Evolutionary conservation across 2,888 invertebrate genomes (phyloP), one percentile per base, ranked within the genome.

Genomic region (Habrosyne pyritoides): DNA sequence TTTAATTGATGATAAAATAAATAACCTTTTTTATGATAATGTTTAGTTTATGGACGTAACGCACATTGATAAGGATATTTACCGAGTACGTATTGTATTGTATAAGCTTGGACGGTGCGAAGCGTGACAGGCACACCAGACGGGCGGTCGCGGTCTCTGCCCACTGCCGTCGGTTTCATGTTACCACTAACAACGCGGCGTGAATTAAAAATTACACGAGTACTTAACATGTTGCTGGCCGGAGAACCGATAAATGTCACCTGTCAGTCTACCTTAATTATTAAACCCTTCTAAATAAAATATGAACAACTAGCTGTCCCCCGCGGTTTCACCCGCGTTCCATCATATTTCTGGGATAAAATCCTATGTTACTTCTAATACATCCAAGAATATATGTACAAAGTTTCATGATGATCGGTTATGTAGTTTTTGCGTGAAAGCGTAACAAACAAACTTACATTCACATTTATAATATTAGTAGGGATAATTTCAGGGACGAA

Each of bases 171-270:
- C 64, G 74, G 81, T 79, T 73, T 85, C 80, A 67, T 69, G 73
- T 86, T 83, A 81, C 85, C 74, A 73, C 75, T 77, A 74, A 76
- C 77, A 76, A 76, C 81, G 81, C 73, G 75, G 70, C 66, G 74
- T 77, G 85, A 83, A 84, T 86, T 77, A 81, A 83, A 84, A 79
- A 79, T 68, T 59, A 69, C 66, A 66, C 55, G 53, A 59, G 60
- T 69, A 66, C 65, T 60, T 59, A 59, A 56, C 55, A 57, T 53
- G 56, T 60, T 56, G 33, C 53, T 28, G 49, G 30, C 56, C 53
- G 14, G 53, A 28, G 52, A 24, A 26, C 57, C 33, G 54, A 53
- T 52, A 55, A 52, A 48, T 30, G 56, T 46, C 55, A 56, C 30
- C 54, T 48, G 47, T 30, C 50, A 21, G 53, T 50, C 52, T 56